phyloP scores from a whole-genome alignment of 2,888 invertebrate genomes.

The Metacarcinus magister region DNA sequence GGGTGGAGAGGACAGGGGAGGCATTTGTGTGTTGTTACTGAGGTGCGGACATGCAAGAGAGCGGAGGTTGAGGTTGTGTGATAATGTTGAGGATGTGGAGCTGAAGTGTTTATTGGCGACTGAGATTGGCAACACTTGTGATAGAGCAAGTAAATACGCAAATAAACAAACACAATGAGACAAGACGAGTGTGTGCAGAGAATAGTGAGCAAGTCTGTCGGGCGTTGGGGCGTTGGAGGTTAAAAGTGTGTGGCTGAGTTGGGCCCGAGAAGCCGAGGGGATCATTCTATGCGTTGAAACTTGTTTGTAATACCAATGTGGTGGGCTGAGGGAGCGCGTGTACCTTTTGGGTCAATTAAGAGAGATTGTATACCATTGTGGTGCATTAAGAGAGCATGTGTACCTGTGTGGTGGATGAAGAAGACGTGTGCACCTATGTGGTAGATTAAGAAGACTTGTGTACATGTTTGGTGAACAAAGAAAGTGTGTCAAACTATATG shows the following conservation, averaged over 20 bases:
- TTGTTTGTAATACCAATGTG: too few species aligned
- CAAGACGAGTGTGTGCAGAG: conserved; percentile 19
- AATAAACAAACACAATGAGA: conserved; percentile 41
- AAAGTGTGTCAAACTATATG: too few species aligned
- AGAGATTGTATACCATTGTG: background rate
- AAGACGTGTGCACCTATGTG: background rate
- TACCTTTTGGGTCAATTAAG: too few species aligned
- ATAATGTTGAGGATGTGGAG: conserved; percentile 11
- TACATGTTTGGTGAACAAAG: too few species aligned
- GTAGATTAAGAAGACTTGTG: background rate
- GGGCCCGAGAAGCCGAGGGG: background rate
- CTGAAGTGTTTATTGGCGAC: conserved; percentile 44
- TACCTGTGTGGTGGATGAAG: background rate
- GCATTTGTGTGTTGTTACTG: conserved; percentile 42
- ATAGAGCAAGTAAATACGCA: conserved; percentile 41
- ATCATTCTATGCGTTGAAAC: background rate
- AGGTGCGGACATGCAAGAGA: conserved; percentile 26
- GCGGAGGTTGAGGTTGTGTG: background rate
- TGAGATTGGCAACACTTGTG: conserved; percentile 36
- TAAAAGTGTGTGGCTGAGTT: background rate
- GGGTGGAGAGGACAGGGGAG: background rate
- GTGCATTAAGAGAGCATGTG: background rate
- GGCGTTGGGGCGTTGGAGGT: background rate
- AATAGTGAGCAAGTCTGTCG: background rate
- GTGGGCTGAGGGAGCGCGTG: too few species aligned